These are phyloP conservation scores for Diaphora mendica DNA, from an alignment of 2,888 invertebrate species.

Conservation along the genomic window DNA sequence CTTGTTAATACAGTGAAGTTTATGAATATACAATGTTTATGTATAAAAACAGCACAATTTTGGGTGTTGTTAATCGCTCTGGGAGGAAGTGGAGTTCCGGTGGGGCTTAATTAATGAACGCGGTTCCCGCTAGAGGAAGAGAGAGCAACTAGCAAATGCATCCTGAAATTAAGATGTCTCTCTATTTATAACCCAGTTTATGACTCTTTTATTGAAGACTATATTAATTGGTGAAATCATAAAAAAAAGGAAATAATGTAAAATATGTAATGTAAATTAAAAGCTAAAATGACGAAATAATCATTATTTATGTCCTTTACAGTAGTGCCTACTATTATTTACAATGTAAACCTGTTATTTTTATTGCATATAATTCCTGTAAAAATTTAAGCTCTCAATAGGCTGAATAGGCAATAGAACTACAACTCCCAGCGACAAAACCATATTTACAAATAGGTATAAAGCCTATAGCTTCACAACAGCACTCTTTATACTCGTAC, in stretches of 20 bases:
- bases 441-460: too few species aligned
- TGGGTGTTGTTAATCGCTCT: constrained; percentile 46
- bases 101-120: constrained; percentile 50
- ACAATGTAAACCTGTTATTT: not conserved
- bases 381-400: not conserved
- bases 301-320: not conserved
- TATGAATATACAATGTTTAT: constrained; percentile 21
- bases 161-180: constrained; percentile 10
- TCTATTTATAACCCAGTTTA: not conserved
- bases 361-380: not conserved
- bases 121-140: constrained; percentile 25
- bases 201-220: not conserved
- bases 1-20: not conserved
- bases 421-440: too few species aligned
- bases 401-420: too few species aligned
- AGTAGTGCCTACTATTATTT: not conserved
- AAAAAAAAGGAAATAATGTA: too few species aligned
- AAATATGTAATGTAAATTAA: too few species aligned
- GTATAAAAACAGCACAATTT: constrained; percentile 34
- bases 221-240: not conserved
- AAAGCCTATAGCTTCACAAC: not conserved
- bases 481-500: too few species aligned
- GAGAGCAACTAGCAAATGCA: constrained; percentile 18
- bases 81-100: constrained; percentile 56
- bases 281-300: not conserved